These are phyloP conservation scores for Sphaerophoria taeniata DNA, from an alignment of 2,888 invertebrate species.

Conservation along the genomic window DNA sequence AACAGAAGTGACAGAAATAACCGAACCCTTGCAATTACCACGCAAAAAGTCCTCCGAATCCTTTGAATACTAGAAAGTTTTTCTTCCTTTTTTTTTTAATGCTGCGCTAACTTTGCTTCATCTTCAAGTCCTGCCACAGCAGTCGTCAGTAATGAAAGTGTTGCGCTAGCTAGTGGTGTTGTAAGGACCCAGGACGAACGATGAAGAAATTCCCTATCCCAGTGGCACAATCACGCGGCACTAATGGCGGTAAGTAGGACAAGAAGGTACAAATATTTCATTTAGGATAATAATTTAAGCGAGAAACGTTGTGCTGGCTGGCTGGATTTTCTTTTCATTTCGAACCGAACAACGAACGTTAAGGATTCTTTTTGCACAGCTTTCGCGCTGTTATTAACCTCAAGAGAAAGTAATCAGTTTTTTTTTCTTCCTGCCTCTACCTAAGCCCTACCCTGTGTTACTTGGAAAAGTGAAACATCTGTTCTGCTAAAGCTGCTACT, in stretches of 20 bases:
- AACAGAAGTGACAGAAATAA: constrained; percentile 18
- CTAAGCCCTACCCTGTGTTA: neutral
- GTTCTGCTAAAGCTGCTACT: constrained; percentile 30
- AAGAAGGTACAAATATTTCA: constrained; percentile 37
- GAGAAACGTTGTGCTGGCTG: neutral
- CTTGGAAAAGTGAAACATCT: constrained; percentile 15
- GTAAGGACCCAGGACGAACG: constrained; percentile 13
- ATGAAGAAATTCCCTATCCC: constrained; percentile 42
- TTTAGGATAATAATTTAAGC: constrained; percentile 22
- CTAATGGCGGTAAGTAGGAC: constrained; percentile 42
- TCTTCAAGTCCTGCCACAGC: neutral
- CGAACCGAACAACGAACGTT: neutral
- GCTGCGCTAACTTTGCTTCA: constrained; percentile 5
- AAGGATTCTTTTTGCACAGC: constrained; percentile 17
- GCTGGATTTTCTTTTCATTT: constrained; percentile 18
- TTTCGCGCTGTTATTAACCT: constrained; percentile 49
- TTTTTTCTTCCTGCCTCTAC: neutral
- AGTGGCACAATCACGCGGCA: constrained; percentile 50
- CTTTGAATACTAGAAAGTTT: constrained; percentile 34
- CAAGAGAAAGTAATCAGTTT: constrained; percentile 63
- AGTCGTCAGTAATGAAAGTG: constrained; percentile 41
- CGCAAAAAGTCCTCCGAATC: constrained; percentile 57
- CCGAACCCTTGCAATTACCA: constrained; percentile 62
- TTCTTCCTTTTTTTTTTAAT: neutral
- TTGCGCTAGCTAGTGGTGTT: constrained; percentile 18